A percentile compares a stretch with the other conserved stretches of the same genome.
Evolutionary conservation across 2,113 vertebrate genomes (phyloP).

Genomic region (Rhea pennata): DNA sequence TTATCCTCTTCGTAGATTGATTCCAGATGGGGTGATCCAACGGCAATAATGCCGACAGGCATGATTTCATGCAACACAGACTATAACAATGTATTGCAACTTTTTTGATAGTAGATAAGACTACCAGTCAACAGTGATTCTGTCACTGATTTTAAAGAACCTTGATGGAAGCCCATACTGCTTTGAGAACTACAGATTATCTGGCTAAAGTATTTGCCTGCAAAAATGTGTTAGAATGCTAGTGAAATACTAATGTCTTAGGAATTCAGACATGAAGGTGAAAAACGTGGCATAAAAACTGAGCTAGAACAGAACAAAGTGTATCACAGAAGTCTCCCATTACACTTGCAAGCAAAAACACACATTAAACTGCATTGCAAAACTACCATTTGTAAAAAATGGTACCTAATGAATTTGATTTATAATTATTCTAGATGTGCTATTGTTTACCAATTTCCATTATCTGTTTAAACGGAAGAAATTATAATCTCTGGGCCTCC

Average conservation of each 20-base stretch:
- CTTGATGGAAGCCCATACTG: not conserved
- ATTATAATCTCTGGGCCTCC: not conserved
- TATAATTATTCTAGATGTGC: not conserved
- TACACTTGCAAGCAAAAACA: not conserved
- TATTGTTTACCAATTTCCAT: fast-evolving
- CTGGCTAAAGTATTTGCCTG: not conserved
- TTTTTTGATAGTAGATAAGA: not conserved
- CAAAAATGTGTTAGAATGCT: not conserved
- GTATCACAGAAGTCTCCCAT: not conserved
- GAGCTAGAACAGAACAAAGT: not conserved
- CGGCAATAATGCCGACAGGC: not conserved
- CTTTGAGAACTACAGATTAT: not conserved
- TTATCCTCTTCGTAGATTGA: not conserved
- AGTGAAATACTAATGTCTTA: not conserved
- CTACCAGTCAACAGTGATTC: not conserved
- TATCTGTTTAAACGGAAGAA: not conserved
- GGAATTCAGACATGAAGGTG: not conserved
- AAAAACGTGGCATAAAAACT: not conserved
- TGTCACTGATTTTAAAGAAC: not conserved
- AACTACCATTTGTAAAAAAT: not conserved
- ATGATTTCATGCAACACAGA: not conserved
- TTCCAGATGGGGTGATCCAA: not conserved
- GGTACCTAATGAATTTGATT: not conserved
- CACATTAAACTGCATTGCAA: not conserved
- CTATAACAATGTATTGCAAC: not conserved